Evolutionary conservation across 92 coral and sea anemone genomes (phyloP), one percentile per base, ranked within the genome.

Genomic region (Scolanthus callimorphus): DNA sequence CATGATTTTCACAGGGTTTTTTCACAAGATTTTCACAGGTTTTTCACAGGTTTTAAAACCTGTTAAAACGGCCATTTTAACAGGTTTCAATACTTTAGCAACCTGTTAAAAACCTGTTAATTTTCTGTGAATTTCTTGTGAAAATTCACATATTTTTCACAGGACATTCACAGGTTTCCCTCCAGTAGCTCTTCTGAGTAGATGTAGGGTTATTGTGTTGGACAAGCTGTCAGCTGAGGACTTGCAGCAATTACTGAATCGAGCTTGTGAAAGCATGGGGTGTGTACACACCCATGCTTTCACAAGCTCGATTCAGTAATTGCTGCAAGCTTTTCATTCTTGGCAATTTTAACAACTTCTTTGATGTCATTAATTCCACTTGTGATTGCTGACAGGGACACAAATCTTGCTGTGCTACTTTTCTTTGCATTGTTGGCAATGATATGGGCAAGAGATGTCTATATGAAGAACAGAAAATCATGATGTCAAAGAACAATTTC

Each of bases 391-490:
- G 98, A 92, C 59, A 92, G 73, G 31, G 78, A 63, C 1, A 88
- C 98, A 83, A 88, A 92, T 60, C 96, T 79, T 28, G 82, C 62
- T 26, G 76, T 76, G 48, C 76, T 78, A 41, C 74, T 80, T 60
- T 60, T 65, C 63, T 67, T 89, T 15, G 96, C 73, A 23, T 74
- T 70, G 46, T 76, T 84, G 38, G 96, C 98, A 11, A 92, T 78
- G 37, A 92, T 84, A 55, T 84, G 96, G 22, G 98, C 98, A 59
- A 92, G 63, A 3, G 98, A 67, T 25, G 98, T 92, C 98, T 92
- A 56, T 48, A 41, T 31, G n/a, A 1, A 15, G n/a, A n/a, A n/a
- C n/a, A n/a, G n/a, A n/a, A n/a, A n/a, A n/a, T n/a, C n/a, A n/a
- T n/a, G n/a, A n/a, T n/a, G n/a, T n/a, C n/a, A n/a, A n/a, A n/a